These are phyloP conservation scores for Pyrgilauda ruficollis DNA, from an alignment of 2,113 vertebrate species.

Conservation along the genomic window DNA sequence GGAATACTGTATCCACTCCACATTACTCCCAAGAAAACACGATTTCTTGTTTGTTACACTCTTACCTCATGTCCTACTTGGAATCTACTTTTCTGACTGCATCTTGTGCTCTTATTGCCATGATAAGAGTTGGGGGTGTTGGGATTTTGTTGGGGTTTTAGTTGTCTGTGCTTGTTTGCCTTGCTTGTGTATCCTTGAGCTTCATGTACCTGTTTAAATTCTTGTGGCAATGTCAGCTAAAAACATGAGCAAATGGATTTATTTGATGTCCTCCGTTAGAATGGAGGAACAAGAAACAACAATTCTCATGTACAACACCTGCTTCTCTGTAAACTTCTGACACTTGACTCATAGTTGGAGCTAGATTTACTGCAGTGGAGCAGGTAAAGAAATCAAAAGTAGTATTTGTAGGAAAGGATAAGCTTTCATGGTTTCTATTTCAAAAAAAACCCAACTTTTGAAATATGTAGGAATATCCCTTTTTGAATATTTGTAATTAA, in stretches of 20 bases:
- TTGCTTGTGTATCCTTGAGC: not conserved
- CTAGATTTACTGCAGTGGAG: not conserved
- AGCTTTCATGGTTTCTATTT: not conserved
- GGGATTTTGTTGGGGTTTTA: not conserved
- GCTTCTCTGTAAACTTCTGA: not conserved
- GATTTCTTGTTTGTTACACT: not conserved
- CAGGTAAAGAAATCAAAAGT: not conserved
- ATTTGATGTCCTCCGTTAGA: not conserved
- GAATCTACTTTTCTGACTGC: not conserved
- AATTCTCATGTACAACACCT: not conserved
- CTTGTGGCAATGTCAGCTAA: not conserved
- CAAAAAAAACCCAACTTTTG: not conserved
- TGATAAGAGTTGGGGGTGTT: not conserved
- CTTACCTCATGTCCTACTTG: not conserved
- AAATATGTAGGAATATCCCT: not conserved
- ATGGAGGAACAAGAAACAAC: not conserved
- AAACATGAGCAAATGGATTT: not conserved
- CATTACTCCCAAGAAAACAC: not conserved
- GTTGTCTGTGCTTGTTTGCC: not conserved
- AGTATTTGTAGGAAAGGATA: not conserved
- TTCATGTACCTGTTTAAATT: not conserved
- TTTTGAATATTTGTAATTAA: not conserved
- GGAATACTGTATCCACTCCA: not conserved
- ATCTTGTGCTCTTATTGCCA: not conserved
- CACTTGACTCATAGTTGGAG: not conserved